These are phyloP conservation scores for Pheosia tremula DNA, from an alignment of 2,888 invertebrate genomes.

Conservation along the genomic window DNA sequence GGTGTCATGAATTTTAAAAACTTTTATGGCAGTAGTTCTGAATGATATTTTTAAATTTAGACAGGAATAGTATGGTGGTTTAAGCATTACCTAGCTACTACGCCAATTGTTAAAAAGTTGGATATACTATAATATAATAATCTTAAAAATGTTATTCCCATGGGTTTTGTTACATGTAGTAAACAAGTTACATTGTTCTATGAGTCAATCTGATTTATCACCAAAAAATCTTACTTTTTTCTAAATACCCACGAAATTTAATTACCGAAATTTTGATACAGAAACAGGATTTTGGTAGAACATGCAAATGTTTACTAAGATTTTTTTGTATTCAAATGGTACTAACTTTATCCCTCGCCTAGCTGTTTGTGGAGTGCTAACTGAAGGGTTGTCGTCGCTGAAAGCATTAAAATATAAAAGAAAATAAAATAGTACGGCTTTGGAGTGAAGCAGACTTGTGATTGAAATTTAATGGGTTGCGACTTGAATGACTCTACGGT, in stretches of 20 bases:
- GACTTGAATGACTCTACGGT: constrained; percentile 11
- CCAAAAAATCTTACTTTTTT: too few species aligned
- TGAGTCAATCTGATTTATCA: too few species aligned
- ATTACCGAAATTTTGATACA: too few species aligned
- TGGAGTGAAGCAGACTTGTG: constrained; percentile 6
- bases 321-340: too few species aligned
- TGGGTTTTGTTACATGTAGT: too few species aligned
- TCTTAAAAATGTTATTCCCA: too few species aligned
- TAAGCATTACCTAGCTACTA: too few species aligned
- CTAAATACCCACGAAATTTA: too few species aligned
- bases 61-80: neutral
- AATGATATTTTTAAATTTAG: neutral
- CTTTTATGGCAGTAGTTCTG: constrained; percentile 9
- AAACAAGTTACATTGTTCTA: too few species aligned
- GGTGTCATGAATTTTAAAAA: constrained; percentile 44
- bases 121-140: too few species aligned
- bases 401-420: constrained; percentile 8
- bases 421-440: constrained; percentile 12
- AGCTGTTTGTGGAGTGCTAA: neutral
- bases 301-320: neutral
- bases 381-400: neutral
- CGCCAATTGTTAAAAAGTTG: too few species aligned
- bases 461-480: constrained; percentile 13
- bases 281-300: neutral
- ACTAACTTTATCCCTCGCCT: neutral